Conservation (phyloP, 2,113 vertebrate species). For the Hylia prasina region DNA sequence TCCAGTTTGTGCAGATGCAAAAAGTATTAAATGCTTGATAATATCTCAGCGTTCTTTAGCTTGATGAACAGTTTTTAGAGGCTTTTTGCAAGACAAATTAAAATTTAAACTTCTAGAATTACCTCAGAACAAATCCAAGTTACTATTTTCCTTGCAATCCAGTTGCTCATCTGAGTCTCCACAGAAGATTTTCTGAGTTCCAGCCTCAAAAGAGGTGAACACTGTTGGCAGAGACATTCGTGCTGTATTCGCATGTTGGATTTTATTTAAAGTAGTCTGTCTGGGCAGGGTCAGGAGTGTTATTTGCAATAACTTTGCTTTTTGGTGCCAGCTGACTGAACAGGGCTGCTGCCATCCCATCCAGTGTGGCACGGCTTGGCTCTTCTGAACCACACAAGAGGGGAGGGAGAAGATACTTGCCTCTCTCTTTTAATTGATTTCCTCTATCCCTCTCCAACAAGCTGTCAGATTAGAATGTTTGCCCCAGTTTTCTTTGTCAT, state of each 20-base stretch:
- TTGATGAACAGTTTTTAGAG: not conserved
- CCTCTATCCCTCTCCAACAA: slow-evolving; percentile 3
- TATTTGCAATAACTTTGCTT: not conserved
- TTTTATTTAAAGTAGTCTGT: not conserved
- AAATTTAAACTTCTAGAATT: not conserved
- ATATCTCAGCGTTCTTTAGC: not conserved
- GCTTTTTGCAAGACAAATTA: not conserved
- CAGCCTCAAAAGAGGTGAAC: not conserved
- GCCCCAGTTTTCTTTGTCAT: slow-evolving; percentile 50
- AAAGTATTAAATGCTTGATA: not conserved
- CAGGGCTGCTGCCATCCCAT: not conserved
- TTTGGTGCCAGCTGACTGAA: not conserved
- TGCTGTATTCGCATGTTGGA: not conserved
- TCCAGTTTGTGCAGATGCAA: not conserved
- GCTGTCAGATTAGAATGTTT: slow-evolving; percentile 52
- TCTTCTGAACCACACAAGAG: not conserved
- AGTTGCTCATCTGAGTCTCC: not conserved
- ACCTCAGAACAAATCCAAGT: not conserved
- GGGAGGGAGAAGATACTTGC: not conserved
- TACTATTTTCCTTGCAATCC: not conserved
- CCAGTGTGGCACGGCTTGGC: not conserved
- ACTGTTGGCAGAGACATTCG: not conserved
- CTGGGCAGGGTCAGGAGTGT: not conserved
- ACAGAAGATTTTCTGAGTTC: not conserved
- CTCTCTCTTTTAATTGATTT: slow-evolving; percentile 28